A percentile compares a stretch with the other conserved stretches of the same genome.
Conservation (phyloP, 2,797 vertebrate genomes). For the Sebastes minor region DNA sequence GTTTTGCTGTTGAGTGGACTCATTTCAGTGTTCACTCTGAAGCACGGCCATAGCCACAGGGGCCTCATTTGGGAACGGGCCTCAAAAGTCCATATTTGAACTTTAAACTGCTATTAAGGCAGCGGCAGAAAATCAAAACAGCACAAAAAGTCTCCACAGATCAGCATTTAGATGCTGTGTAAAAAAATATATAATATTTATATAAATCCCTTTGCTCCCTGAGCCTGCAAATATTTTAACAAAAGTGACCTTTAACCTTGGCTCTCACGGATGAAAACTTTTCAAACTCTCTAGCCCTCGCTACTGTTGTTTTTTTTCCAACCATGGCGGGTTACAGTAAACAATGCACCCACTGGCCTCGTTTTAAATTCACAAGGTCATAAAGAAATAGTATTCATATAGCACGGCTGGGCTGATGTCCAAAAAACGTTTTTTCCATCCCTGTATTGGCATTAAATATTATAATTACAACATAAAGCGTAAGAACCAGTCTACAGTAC, state of each 20-base stretch:
- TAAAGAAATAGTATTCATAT: slow-evolving; percentile 15
- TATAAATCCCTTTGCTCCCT: slow-evolving; percentile 30
- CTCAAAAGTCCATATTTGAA: slow-evolving; percentile 64
- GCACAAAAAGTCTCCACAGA: slow-evolving; percentile 29
- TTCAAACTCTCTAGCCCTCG: slow-evolving; percentile 6
- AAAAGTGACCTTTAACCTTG: slow-evolving; percentile 45
- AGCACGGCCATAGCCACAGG: slow-evolving; percentile 52
- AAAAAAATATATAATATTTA: background rate
- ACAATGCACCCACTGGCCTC: slow-evolving; percentile 15
- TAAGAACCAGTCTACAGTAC: slow-evolving; percentile 27
- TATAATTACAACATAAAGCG: background rate
- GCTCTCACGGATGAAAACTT: slow-evolving; percentile 39
- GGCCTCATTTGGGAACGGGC: slow-evolving; percentile 45
- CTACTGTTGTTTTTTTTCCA: background rate
- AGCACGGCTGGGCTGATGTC: slow-evolving; percentile 3
- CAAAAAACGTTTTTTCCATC: background rate
- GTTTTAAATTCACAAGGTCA: slow-evolving; percentile 39
- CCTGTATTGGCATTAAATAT: background rate
- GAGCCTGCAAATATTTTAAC: slow-evolving; percentile 45
- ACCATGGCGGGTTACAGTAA: slow-evolving; percentile 4
- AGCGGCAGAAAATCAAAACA: slow-evolving; percentile 39
- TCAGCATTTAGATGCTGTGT: slow-evolving; percentile 21
- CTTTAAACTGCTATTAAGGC: slow-evolving; percentile 51
- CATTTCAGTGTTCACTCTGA: slow-evolving; percentile 43
- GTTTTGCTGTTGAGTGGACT: slow-evolving; percentile 19